Conservation (phyloP, 2,888 invertebrate species). For the Synergus umbraculus region DNA sequence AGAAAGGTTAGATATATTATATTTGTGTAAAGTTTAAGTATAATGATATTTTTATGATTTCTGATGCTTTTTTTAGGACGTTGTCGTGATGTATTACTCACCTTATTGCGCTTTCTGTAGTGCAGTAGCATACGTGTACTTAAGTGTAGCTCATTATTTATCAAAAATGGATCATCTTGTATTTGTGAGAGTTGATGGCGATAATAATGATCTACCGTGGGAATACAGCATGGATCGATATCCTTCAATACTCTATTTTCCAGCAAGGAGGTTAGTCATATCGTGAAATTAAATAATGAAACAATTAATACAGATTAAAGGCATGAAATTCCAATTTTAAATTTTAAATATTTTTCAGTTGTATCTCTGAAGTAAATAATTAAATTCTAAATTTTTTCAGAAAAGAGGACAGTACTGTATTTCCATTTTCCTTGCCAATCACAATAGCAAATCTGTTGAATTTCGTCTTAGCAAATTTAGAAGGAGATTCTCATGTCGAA, state of each 20-base stretch:
- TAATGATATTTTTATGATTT: background rate
- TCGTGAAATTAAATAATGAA: too few species aligned
- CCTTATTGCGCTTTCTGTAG: slow-evolving; percentile 88
- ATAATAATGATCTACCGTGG: slow-evolving; percentile 92
- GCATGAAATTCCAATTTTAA: too few species aligned
- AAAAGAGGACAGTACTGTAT: slow-evolving; percentile 85
- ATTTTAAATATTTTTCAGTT: too few species aligned
- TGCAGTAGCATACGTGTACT: slow-evolving; percentile 83
- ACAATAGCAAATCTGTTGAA: slow-evolving; percentile 84
- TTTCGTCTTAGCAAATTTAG: slow-evolving; percentile 86
- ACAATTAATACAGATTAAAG: too few species aligned
- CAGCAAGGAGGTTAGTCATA: slow-evolving; percentile 81
- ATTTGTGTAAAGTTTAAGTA: background rate
- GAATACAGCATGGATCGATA: slow-evolving; percentile 87
- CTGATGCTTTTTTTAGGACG: slow-evolving; percentile 80
- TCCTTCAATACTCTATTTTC: slow-evolving; percentile 90
- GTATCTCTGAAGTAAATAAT: too few species aligned
- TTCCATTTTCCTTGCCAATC: slow-evolving; percentile 82
- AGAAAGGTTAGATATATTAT: slow-evolving; percentile 78
- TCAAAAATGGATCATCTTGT: slow-evolving; percentile 78
- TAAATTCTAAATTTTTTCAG: slow-evolving; percentile 69
- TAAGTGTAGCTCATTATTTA: slow-evolving; percentile 83
- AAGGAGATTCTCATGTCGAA: slow-evolving; percentile 73
- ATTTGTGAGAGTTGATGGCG: slow-evolving; percentile 88
- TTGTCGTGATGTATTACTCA: slow-evolving; percentile 88